These are phyloP conservation scores for Phenganax subtilis DNA, from an alignment of 92 coral and sea anemone species.

Conservation along the genomic window DNA sequence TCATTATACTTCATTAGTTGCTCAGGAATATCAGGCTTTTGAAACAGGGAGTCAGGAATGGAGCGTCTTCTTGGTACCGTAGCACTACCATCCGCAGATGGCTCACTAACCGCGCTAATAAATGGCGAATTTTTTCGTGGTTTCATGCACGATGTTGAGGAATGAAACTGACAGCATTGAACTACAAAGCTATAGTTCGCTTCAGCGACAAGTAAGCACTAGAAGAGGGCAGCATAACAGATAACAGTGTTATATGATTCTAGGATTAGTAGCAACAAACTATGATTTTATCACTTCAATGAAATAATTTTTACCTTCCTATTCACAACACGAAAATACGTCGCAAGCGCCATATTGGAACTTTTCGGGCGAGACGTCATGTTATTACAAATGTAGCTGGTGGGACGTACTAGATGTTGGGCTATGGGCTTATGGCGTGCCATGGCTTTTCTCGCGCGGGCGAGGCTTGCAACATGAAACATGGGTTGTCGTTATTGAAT, in stretches of 20 bases:
- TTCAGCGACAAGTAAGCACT: neutral
- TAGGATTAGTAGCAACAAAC: neutral
- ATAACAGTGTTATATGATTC: neutral
- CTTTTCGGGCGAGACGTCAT: neutral
- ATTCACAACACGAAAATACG: neutral
- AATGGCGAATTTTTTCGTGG: slow-evolving; percentile 41
- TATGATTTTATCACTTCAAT: neutral
- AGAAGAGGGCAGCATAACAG: neutral
- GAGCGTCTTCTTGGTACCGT: slow-evolving; percentile 22
- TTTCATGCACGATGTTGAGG: neutral
- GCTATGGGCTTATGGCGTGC: too few relatives aligned
- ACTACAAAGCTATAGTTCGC: neutral
- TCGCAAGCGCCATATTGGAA: neutral
- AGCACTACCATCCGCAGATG: slow-evolving; percentile 28
- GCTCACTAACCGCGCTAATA: slow-evolving; percentile 22
- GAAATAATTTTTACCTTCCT: neutral
- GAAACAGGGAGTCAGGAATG: slow-evolving; percentile 36
- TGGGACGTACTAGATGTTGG: neutral
- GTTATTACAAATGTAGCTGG: neutral
- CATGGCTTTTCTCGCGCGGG: too few relatives aligned
- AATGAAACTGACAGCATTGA: slow-evolving; percentile 8
- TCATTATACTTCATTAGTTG: slow-evolving; percentile 32
- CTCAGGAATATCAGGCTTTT: slow-evolving; percentile 33
- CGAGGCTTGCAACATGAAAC: too few relatives aligned
- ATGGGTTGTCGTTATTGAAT: too few relatives aligned